Percentiles rank a stretch among this genome's conserved stretches.
phyloP scores from a whole-genome alignment of 2,888 invertebrate species.

The Drosophila paramelanica region DNA sequence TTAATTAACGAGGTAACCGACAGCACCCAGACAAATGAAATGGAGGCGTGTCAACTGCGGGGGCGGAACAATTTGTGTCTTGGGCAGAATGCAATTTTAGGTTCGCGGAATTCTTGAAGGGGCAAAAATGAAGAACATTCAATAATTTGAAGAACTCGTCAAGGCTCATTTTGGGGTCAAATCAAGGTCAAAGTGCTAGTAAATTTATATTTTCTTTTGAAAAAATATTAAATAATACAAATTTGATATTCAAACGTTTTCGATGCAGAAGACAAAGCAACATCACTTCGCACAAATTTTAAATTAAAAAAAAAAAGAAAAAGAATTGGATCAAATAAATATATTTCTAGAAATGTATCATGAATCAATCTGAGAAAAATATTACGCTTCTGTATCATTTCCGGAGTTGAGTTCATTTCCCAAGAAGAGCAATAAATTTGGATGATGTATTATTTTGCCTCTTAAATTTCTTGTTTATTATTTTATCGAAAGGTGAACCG shows the following conservation, averaged over 20 bases:
- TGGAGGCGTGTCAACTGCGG: slow-evolving; percentile 48
- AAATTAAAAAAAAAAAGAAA: too few relatives aligned
- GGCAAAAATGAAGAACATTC: neutral
- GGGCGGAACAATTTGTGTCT: neutral
- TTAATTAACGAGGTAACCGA: slow-evolving; percentile 65
- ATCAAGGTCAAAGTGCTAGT: neutral
- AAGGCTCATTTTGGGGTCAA: neutral
- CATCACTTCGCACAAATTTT: too few relatives aligned
- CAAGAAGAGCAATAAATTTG: slow-evolving; percentile 23
- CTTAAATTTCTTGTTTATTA: slow-evolving; percentile 23
- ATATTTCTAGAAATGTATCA: too few relatives aligned
- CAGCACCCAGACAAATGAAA: slow-evolving; percentile 48
- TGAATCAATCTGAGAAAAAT: neutral
- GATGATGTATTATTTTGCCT: slow-evolving; percentile 27
- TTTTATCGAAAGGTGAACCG: slow-evolving; percentile 50
- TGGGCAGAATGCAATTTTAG: slow-evolving; percentile 28
- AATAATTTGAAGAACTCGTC: slow-evolving; percentile 1
- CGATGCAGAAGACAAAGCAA: too few relatives aligned
- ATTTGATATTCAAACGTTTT: too few relatives aligned
- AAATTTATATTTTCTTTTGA: too few relatives aligned
- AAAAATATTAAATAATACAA: too few relatives aligned
- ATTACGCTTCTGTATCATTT: slow-evolving; percentile 27
- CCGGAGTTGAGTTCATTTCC: slow-evolving; percentile 35
- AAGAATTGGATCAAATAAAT: neutral
- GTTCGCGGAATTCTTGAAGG: slow-evolving; percentile 7